Base-by-base conservation (phyloP, 2,113 vertebrate genomes). In the Mormyrus iriodes region DNA sequence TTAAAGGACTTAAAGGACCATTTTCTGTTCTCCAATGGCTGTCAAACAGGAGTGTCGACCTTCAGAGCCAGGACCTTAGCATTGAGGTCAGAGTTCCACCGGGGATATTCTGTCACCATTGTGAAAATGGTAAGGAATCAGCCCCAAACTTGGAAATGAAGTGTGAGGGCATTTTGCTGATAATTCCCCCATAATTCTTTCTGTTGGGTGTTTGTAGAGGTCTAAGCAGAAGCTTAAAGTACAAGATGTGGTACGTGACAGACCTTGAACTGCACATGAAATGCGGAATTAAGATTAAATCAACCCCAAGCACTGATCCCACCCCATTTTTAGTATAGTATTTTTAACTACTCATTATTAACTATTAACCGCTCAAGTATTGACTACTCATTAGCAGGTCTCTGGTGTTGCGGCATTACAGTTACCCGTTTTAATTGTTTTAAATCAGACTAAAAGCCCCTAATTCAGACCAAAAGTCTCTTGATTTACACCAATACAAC, bases 401-500 rank as follows among this genome's bases (percentile, higher is more conserved):
- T 31, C 39, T 17, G 44, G 10, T n/a, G 46, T 48, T 52, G n/a
- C 3, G 35, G 17, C 90, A 90, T 91, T 87, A 88, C 88, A 92
- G 91, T 91, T 90, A 91, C 92, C 73, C 89, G 90, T 93, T 93
- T 93, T 90, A 91, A 91, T 89, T 88, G 92, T 27, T n/a, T 31
- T 65, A 13, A 65, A 12, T 27, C 12, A 12, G n/a, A 12, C 61
- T 9, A 65, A 27, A 65, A 27, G 9, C 61, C 27, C 9, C 61
- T 12, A 27, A 65, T 65, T 27, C n/a, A 27, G 9, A 12, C 10
- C 9, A 65, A 27, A 65, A 9, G 58, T 61, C 55, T 24, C 55
- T 58, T 27, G 24, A 65, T 27, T 65, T 65, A 65, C 58, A 65
- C 58, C 24, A 27, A 65, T 9, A 65, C 24, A 27, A 27, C 9